Evolutionary conservation across 2,113 vertebrate species (phyloP).

Genomic region (Alexandromys fortis): DNA sequence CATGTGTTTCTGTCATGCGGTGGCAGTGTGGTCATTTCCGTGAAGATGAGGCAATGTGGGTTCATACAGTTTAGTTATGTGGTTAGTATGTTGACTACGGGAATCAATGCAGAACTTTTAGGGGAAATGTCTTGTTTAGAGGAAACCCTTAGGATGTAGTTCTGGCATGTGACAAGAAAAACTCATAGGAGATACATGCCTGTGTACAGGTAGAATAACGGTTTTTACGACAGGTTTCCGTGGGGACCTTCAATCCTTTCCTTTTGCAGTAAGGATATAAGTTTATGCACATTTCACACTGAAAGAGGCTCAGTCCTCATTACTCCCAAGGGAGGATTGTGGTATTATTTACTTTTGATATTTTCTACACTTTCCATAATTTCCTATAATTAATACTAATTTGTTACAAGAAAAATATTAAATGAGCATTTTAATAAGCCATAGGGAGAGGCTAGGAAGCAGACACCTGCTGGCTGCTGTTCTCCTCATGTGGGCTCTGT

Average conservation of each 20-base stretch:
- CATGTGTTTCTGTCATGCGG: not conserved
- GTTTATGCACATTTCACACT: not conserved
- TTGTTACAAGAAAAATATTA: not conserved
- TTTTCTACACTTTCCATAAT: not conserved
- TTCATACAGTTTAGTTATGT: not conserved
- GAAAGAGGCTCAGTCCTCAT: not conserved
- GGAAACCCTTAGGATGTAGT: not conserved
- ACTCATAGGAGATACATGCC: not conserved
- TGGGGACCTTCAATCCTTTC: not conserved
- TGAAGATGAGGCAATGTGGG: not conserved
- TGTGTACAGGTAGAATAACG: not conserved
- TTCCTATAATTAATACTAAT: constrained; percentile 2
- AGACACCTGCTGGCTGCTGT: not conserved
- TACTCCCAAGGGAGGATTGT: not conserved
- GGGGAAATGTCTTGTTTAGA: not conserved
- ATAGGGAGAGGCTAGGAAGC: not conserved
- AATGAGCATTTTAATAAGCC: not conserved
- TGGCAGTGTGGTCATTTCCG: not conserved
- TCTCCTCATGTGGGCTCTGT: not conserved
- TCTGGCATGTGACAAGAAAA: not conserved
- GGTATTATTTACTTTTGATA: not conserved
- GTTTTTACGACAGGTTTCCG: not conserved
- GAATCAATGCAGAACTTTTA: not conserved
- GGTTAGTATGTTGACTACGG: not conserved
- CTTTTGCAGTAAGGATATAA: not conserved